Percentiles rank a stretch among this genome's conserved stretches.
Conservation (phyloP, 1,140 invertebrate genomes). For the Drosophila kohkoa region DNA sequence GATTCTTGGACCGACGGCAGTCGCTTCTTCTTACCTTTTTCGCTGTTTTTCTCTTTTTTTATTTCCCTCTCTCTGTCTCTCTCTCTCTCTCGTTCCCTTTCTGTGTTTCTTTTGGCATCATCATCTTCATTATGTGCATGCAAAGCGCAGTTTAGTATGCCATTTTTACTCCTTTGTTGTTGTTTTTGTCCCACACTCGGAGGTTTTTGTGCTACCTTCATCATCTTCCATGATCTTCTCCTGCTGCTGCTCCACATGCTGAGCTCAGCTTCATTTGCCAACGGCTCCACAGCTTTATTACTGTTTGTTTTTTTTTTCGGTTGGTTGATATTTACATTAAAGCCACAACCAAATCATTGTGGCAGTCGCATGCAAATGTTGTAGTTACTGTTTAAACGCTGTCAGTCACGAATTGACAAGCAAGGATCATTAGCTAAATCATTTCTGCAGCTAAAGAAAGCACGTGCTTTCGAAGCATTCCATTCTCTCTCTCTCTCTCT, state of each 20-base stretch:
- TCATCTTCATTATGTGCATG: constrained; percentile 54
- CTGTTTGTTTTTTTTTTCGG: constrained; percentile 19
- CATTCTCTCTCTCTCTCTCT: neutral
- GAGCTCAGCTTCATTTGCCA: neutral
- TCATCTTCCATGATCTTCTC: neutral
- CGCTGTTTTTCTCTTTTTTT: neutral
- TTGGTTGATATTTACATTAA: constrained; percentile 30
- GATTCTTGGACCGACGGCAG: constrained; percentile 59
- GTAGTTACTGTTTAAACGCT: too few relatives aligned
- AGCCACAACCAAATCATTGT: neutral
- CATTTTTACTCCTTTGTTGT: neutral
- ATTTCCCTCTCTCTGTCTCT: neutral
- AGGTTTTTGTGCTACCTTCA: neutral
- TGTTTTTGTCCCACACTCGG: constrained; percentile 7
- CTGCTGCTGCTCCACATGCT: neutral
- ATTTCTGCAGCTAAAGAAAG: neutral
- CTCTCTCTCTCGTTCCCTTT: neutral
- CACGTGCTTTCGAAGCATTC: neutral
- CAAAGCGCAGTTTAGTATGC: constrained; percentile 40
- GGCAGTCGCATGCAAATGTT: too few relatives aligned
- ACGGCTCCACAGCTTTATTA: constrained; percentile 8
- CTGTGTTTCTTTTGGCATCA: constrained; percentile 26
- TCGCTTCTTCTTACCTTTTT: neutral
- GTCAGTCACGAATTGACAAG: too few relatives aligned
- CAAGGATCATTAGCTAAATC: neutral